phyloP scores from a whole-genome alignment of 1,140 invertebrate species.

The Meloidogyne floridensis region DNA sequence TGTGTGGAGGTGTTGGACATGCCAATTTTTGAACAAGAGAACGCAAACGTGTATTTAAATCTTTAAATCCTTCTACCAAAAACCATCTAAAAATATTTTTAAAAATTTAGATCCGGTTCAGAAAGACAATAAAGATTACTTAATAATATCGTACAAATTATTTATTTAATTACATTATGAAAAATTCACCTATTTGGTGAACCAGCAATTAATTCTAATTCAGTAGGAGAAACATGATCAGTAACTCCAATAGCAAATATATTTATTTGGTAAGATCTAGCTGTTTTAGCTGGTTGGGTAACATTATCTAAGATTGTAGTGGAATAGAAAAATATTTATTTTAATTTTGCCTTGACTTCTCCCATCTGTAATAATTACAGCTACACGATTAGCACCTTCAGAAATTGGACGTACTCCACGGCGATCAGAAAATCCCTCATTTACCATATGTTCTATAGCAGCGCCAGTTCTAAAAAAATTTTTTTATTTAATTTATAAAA shows the following conservation, averaged over 20 bases:
- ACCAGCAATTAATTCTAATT: slow-evolving; percentile 64
- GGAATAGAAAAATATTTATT: neutral
- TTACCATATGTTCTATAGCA: slow-evolving; percentile 64
- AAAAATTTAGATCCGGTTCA: neutral
- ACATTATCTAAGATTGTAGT: slow-evolving; percentile 53
- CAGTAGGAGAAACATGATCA: slow-evolving; percentile 62
- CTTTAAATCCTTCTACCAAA: slow-evolving; percentile 65
- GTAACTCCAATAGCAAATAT: slow-evolving; percentile 65
- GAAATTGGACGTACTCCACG: slow-evolving; percentile 62
- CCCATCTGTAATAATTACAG: slow-evolving; percentile 64
- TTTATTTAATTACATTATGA: too few relatives aligned
- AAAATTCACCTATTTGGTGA: slow-evolving; percentile 52
- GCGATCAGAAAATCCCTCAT: slow-evolving; percentile 63
- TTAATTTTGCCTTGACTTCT: slow-evolving; percentile 51
- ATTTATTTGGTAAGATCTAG: slow-evolving; percentile 54
- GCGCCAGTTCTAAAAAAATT: slow-evolving; percentile 52
- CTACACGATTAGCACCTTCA: slow-evolving; percentile 57
- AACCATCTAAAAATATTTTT: slow-evolving; percentile 50
- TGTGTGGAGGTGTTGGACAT: slow-evolving; percentile 22
- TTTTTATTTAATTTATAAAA: neutral
- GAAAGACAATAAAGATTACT: neutral
- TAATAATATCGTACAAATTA: too few relatives aligned
- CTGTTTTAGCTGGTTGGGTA: slow-evolving; percentile 57
- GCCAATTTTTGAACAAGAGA: slow-evolving; percentile 52
- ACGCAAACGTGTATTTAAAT: slow-evolving; percentile 61